phyloP scores from a whole-genome alignment of 1,140 invertebrate genomes.

The Bombus confusus region DNA sequence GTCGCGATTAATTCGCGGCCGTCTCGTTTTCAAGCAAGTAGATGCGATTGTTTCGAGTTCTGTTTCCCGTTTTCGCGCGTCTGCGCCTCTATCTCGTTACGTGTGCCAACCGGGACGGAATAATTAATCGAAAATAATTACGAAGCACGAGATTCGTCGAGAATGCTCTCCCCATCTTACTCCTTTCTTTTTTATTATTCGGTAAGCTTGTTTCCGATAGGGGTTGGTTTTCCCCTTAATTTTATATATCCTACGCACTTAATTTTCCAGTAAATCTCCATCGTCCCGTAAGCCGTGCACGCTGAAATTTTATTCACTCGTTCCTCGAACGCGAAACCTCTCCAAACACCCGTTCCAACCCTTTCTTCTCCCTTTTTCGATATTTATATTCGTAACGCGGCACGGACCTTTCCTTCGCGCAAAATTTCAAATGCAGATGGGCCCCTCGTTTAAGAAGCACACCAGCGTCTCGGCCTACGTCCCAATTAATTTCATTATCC shows the following conservation, averaged over 20 bases:
- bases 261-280: constrained; percentile 18
- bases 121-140: constrained; percentile 13
- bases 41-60: not conserved
- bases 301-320: constrained; percentile 7
- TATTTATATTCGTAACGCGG: constrained; percentile 39
- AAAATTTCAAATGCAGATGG: constrained; percentile 76
- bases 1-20: not conserved
- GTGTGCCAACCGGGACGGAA: not conserved
- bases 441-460: constrained; percentile 64
- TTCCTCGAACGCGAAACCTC: not conserved
- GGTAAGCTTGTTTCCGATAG: not conserved
- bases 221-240: not conserved
- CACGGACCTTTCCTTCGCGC: constrained; percentile 51
- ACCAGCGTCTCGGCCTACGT: constrained; percentile 59
- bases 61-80: not conserved
- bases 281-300: not conserved
- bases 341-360: not conserved
- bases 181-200: not conserved
- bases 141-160: not conserved
- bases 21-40: not conserved
- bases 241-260: constrained; percentile 5
- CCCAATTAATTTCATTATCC: constrained; percentile 78
- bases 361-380: not conserved
- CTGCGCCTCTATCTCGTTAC: not conserved
- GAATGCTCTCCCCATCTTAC: too few relatives aligned